phyloP scores from a whole-genome alignment of 2,113 vertebrate species.

The Mesocricetus auratus region DNA sequence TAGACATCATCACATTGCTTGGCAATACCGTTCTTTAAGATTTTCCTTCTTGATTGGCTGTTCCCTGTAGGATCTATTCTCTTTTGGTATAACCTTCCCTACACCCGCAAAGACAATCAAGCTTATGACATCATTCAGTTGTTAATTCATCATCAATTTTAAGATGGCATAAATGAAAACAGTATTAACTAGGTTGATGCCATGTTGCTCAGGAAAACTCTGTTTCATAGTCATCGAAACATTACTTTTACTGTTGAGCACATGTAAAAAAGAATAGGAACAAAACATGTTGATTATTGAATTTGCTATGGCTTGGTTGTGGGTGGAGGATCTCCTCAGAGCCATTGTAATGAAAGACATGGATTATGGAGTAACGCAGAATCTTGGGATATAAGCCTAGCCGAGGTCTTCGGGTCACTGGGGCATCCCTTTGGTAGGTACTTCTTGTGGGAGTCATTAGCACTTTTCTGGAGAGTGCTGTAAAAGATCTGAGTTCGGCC shows the following conservation, averaged over 20 bases:
- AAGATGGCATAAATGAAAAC: not conserved
- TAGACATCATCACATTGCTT: not conserved
- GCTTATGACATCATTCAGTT: not conserved
- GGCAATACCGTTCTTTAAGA: not conserved
- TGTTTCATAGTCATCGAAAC: conserved; percentile 33
- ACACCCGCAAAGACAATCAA: not conserved
- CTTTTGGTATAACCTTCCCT: not conserved
- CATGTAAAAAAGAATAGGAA: not conserved
- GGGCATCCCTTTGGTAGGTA: not conserved
- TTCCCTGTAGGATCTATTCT: not conserved
- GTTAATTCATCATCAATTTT: conserved; percentile 12
- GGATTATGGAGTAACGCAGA: no score
- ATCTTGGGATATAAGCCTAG: not conserved
- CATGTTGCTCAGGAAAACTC: not conserved
- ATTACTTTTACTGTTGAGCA: not conserved
- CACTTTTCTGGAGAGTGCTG: not conserved
- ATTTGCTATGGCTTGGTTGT: not conserved
- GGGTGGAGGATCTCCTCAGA: not conserved
- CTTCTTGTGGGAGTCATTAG: not conserved
- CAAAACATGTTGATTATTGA: not conserved
- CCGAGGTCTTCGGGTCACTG: not conserved
- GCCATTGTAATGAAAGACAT: not conserved
- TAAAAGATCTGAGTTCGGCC: not conserved
- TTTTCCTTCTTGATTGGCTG: not conserved
- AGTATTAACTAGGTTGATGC: not conserved